Percentiles rank a stretch among this genome's conserved stretches.
phyloP scores from a whole-genome alignment of 2,113 vertebrate species.

The Aegotheles bennettii region DNA sequence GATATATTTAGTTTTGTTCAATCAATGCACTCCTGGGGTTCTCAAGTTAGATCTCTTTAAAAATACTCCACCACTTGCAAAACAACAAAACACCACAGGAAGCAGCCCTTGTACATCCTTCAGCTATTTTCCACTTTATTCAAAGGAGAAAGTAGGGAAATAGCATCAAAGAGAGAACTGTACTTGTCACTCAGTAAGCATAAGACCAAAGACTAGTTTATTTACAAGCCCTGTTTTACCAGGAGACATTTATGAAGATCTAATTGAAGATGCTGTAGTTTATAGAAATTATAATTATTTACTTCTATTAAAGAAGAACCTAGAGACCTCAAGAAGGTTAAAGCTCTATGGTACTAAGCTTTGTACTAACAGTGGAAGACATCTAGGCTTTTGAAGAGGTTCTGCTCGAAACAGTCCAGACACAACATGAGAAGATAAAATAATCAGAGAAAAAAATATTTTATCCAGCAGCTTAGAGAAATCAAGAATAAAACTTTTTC shows the following conservation, averaged over 20 bases:
- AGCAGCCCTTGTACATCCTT: not conserved
- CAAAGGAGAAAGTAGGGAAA: not conserved
- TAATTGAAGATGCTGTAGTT: not conserved
- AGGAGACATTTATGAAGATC: not conserved
- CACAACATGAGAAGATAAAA: not conserved
- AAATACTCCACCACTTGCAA: not conserved
- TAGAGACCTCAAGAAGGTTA: not conserved
- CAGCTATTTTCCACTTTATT: not conserved
- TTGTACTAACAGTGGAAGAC: not conserved
- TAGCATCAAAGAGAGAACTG: not conserved
- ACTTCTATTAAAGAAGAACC: not conserved
- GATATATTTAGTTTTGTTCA: not conserved
- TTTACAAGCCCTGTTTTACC: not conserved
- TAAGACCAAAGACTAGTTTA: not conserved
- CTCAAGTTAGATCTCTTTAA: not conserved
- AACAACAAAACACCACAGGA: not conserved
- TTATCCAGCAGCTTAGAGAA: not conserved
- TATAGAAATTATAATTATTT: not conserved
- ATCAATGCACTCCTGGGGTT: not conserved
- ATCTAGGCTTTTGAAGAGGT: not conserved
- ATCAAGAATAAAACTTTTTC: not conserved
- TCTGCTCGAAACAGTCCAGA: not conserved
- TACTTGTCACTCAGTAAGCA: not conserved
- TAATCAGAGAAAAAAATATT: not conserved
- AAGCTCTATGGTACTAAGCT: not conserved